Evolutionary conservation across 2,888 invertebrate species (phyloP), one percentile per base, ranked within the genome.

Genomic region (Chaitophorus viminalis): DNA sequence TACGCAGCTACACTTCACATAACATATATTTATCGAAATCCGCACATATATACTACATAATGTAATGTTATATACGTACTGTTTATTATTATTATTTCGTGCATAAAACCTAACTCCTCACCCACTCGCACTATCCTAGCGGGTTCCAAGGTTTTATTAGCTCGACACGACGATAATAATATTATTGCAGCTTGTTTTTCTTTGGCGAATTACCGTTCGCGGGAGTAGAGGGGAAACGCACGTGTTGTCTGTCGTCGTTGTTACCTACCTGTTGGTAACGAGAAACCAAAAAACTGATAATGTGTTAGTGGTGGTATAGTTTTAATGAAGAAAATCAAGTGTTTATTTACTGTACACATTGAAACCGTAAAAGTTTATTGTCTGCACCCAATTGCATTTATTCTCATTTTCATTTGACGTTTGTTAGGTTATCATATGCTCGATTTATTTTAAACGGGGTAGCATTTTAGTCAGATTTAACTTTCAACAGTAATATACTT

Each of bases 231-330:
- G 75, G 60, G 83, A 84, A 84, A 76, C 75, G 75, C 83, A 84
- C 83, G 75, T 84, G 82, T 74, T 82, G 60, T 84, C 72, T 82
- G 72, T 74, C 54, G 82, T 82, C 25, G 81, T 46, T 17, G 33
- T 82, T 21, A 83, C 60, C 75, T 84, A 84, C 83, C 75, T 84
- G 83, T 84, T 84, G 83, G 36, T 82, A 46, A 70, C 31, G 31
- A 84, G 75, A 84, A 84, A 65, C 46, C 65, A 25, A 75, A 82
- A 82, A 82, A 60, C 54, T 14, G 21, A 29, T 25, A 52, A 82
- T 17, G 70, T 82, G 36, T 74, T 6, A 21, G 29, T 29, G 70
- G 70, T 33, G 17, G 31, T 17, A 3, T 18, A 33, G 72, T 36
- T 33, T 72, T 72, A 72, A 72, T 29, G 21, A 52, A 65, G 46